These are phyloP conservation scores for Oligia latruncula DNA, from an alignment of 2,888 invertebrate species.

Conservation along the genomic window DNA sequence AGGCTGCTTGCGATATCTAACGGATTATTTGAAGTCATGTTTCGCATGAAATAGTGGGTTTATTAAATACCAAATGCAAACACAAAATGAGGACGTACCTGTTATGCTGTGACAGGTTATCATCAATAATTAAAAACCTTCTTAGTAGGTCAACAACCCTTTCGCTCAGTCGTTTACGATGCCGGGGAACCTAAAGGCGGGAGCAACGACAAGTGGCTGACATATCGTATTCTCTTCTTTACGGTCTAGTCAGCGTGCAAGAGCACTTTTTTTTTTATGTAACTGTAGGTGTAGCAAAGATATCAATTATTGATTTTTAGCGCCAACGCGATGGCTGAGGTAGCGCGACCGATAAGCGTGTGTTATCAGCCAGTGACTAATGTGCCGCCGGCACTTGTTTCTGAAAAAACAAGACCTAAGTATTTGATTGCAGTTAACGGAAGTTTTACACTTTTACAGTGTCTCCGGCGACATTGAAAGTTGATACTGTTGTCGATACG, in stretches of 20 bases:
- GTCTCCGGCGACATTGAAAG: constrained; percentile 25
- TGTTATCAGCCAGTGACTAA: constrained; percentile 60
- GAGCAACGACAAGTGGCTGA: constrained; percentile 24
- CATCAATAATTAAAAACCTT: constrained; percentile 34
- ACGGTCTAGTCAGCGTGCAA: constrained; percentile 7
- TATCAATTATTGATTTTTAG: constrained; percentile 53
- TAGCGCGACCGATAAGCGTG: constrained; percentile 57
- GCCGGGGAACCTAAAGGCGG: constrained; percentile 12
- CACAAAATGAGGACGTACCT: neutral
- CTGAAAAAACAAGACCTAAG: constrained; percentile 20
- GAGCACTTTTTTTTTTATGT: neutral
- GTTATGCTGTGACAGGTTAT: constrained; percentile 31
- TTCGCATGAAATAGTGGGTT: constrained; percentile 23
- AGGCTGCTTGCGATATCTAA: constrained; percentile 23
- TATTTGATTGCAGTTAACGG: constrained; percentile 28
- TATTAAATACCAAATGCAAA: neutral
- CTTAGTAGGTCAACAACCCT: constrained; percentile 35
- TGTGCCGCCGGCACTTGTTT: constrained; percentile 33
- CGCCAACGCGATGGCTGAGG: constrained; percentile 33
- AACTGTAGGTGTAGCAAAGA: constrained; percentile 12
- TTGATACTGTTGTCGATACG: constrained; percentile 31
- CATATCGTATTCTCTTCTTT: constrained; percentile 28
- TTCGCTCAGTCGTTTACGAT: constrained; percentile 29
- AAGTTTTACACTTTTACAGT: constrained; percentile 44
- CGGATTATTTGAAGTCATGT: constrained; percentile 38